Evolutionary conservation across 2,888 invertebrate genomes (phyloP), one percentile per base, ranked within the genome.

Genomic region (Blastobasis lacticolella): DNA sequence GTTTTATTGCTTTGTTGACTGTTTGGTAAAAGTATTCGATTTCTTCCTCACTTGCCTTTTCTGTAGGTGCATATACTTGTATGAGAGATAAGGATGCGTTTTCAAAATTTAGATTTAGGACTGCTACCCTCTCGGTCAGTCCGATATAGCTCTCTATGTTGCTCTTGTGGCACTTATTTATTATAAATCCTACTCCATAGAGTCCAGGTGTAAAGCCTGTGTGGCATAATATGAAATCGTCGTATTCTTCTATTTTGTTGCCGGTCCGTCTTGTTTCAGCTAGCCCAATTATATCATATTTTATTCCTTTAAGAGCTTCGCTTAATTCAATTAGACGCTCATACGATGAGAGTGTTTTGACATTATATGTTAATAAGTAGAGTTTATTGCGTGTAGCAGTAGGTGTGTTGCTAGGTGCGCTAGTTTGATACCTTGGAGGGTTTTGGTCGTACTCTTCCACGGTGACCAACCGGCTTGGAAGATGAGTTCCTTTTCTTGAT

Each of bases 221-320:
- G 48, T 60, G 38, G 49, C 59, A 62, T 0, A 63, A 46, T 38
- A 66, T 61, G n/a, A 55, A 56, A 6, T 61, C 45, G 4, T 59
- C 53, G 46, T 66, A n/a, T 51, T 68, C 66, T 55, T 59, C 54
- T 36, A 66, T 68, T 45, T 53, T 50, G 10, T 51, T 55, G 23
- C 64, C 67, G 0, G 37, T 23, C 1, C 59, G 38, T 51, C 63
- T 56, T 4, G 45, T 43, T 59, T 67, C 65, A 40, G 40, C 40
- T 9, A 40, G 40, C 9, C 40, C 40, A 6, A 40, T 8, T 40
- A 40, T 40, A 40, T 64, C 63, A 10, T 54, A 61, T 45, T 63
- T 61, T 0, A 61, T 61, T 7, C 58, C 23, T 53, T 37, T 10
- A 36, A 59, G 8, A 6, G 57, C 50, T 7, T 53, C 5, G 1